Conservation (phyloP, 92 coral and sea anemone genomes). For the Actinostola sp. region DNA sequence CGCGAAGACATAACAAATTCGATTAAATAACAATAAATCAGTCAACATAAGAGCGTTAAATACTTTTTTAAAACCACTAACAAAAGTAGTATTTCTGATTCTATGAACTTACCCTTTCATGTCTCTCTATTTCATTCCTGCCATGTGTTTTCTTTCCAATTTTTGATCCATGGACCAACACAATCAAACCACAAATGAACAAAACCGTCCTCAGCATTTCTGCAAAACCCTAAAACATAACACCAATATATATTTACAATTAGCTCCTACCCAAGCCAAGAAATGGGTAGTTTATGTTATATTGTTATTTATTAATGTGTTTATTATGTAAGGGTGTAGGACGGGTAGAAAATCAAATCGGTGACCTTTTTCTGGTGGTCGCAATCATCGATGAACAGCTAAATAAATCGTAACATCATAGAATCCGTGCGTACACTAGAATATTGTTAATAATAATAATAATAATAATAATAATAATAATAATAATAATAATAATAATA, state of each 20-base stretch:
- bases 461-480: no score
- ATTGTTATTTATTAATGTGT: slow-evolving; percentile 19
- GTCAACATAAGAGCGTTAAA: neutral
- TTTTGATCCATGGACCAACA: slow-evolving; percentile 3
- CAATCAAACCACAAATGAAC: neutral
- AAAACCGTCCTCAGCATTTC: slow-evolving; percentile 14
- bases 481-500: no score
- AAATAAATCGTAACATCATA: neutral
- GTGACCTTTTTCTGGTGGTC: slow-evolving; percentile 19
- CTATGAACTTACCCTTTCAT: slow-evolving; percentile 1
- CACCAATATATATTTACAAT: slow-evolving; percentile 14
- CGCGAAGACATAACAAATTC: no score
- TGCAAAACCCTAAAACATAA: slow-evolving; percentile 5
- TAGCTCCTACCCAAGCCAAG: neutral
- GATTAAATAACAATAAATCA: no score
- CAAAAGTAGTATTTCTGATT: neutral
- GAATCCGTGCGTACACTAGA: no score
- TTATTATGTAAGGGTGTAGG: slow-evolving; percentile 7
- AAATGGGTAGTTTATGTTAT: neutral
- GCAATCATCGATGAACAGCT: neutral
- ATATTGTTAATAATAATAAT: no score
- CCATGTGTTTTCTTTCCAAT: neutral
- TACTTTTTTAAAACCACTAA: no score
- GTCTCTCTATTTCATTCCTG: slow-evolving; percentile 5
- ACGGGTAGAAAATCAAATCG: slow-evolving; percentile 11